Evolutionary conservation across 2,888 invertebrate genomes (phyloP).

Genomic region (Fissipunctia ypsillon): DNA sequence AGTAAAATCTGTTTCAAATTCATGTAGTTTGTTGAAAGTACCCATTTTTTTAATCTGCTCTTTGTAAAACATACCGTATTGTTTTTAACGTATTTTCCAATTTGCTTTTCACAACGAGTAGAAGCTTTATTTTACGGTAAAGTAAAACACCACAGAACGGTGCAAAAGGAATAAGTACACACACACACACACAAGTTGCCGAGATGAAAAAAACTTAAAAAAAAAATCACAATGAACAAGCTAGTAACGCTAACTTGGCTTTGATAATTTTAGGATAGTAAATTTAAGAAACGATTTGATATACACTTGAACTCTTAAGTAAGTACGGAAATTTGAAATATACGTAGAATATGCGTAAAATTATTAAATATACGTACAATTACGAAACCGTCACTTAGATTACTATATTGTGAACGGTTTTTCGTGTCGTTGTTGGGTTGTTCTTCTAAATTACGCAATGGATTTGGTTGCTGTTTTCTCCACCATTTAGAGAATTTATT

Average conservation of each 20-base stretch:
- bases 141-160: background rate
- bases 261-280: background rate
- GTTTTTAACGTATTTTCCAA: background rate
- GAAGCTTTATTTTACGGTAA: background rate
- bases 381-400: too few species aligned
- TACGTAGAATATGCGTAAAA: too few species aligned
- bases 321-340: background rate
- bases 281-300: background rate
- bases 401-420: too few species aligned
- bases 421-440: too few species aligned
- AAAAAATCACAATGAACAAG: background rate
- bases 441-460: too few species aligned
- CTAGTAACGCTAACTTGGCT: background rate
- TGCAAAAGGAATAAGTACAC: background rate
- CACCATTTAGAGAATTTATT: too few species aligned
- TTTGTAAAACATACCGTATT: background rate
- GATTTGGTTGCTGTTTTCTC: too few species aligned
- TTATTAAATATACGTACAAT: too few species aligned
- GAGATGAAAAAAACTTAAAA: accelerated
- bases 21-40: conserved; percentile 9
- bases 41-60: too few species aligned
- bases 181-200: background rate
- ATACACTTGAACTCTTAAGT: background rate
- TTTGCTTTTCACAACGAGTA: background rate
- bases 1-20: conserved; percentile 7